These are phyloP conservation scores for Suncus etruscus DNA, from an alignment of 2,113 vertebrate genomes.

Conservation along the genomic window DNA sequence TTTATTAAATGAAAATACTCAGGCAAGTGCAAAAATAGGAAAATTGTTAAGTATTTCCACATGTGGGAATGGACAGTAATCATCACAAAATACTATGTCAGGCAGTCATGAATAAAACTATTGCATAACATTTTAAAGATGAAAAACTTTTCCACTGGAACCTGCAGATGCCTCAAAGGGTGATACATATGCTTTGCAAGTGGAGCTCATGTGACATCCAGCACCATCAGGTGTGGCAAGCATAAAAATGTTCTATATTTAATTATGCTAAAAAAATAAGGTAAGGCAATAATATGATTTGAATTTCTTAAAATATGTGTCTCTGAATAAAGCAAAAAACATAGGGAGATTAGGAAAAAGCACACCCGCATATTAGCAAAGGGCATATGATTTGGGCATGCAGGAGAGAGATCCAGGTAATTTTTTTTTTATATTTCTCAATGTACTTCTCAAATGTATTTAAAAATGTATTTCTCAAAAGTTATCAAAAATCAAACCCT, in stretches of 20 bases:
- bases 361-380: not conserved
- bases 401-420: not conserved
- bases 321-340: not conserved
- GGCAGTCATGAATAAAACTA: not conserved
- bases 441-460: not conserved
- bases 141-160: not conserved
- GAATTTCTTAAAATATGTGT: not conserved
- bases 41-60: not conserved
- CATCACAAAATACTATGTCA: not conserved
- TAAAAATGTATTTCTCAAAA: no score
- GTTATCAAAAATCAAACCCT: no score
- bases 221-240: no score
- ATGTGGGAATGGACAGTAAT: not conserved
- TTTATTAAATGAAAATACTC: not conserved
- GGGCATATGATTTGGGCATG: not conserved
- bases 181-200: no score
- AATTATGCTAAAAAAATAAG: slow-evolving; percentile 17
- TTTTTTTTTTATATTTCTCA: slow-evolving; percentile 50
- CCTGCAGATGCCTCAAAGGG: no score
- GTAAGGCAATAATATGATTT: not conserved
- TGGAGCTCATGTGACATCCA: no score
- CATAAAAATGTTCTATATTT: not conserved
- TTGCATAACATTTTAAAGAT: not conserved
- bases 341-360: not conserved
- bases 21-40: not conserved